Conservation (phyloP, 2,113 vertebrate genomes). For the Hyperopisus bebe region DNA sequence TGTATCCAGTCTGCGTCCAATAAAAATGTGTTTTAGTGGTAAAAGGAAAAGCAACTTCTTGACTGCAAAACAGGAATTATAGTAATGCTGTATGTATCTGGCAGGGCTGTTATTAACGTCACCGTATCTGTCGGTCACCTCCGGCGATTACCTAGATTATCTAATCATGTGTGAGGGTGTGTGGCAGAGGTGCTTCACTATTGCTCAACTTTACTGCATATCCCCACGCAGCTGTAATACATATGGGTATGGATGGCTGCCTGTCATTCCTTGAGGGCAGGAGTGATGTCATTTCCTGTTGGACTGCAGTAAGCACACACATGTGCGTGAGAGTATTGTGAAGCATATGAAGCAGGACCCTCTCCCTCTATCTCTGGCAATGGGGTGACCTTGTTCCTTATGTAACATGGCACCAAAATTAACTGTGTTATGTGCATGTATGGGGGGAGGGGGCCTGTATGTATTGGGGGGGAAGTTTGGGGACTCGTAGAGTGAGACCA, state of each 20-base stretch:
- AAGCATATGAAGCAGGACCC: neutral
- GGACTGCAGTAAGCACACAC: neutral
- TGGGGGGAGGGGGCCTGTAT: neutral
- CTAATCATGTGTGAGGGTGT: neutral
- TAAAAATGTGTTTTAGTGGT: conserved; percentile 9
- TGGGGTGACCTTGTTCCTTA: conserved; percentile 15
- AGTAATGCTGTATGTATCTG: neutral
- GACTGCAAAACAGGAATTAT: too few relatives aligned
- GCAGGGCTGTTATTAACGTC: neutral
- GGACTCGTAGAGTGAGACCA: neutral
- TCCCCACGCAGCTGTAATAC: conserved; percentile 31
- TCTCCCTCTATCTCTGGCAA: neutral
- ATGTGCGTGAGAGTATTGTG: neutral
- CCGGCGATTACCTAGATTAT: neutral
- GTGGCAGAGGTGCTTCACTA: neutral
- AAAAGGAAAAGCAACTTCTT: neutral
- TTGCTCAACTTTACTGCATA: conserved; percentile 21
- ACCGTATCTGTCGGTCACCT: neutral
- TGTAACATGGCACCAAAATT: conserved; percentile 26
- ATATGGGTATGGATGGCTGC: conserved; percentile 57
- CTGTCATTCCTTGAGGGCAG: conserved; percentile 46
- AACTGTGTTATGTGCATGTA: conserved; percentile 25
- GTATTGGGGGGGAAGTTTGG: neutral
- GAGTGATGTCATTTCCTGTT: conserved; percentile 47
- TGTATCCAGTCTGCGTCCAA: neutral